phyloP scores from a whole-genome alignment of 2,888 invertebrate species.

The Therioaphis trifolii region DNA sequence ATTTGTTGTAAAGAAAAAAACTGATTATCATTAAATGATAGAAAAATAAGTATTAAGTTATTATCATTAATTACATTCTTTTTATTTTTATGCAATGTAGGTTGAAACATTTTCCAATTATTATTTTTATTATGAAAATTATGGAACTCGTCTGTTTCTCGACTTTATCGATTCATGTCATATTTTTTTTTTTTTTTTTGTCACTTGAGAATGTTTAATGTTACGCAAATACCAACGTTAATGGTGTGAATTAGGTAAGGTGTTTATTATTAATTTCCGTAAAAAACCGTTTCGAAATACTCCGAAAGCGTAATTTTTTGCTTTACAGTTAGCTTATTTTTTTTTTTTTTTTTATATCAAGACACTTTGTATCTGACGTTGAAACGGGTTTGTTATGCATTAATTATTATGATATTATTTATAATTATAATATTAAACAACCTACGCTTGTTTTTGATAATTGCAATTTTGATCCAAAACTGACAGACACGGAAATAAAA shows the following conservation, averaged over 20 bases:
- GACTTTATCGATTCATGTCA: no score
- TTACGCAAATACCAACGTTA: not conserved
- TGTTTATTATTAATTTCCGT: not conserved
- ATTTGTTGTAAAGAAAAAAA: not conserved
- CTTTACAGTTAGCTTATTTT: not conserved
- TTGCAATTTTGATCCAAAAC: conserved; percentile 28
- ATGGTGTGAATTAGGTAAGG: not conserved
- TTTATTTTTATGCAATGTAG: no score
- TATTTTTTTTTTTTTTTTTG: no score
- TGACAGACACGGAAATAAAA: not conserved
- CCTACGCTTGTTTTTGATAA: not conserved
- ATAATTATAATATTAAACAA: not conserved
- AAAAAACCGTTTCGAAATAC: not conserved
- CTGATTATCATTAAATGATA: not conserved
- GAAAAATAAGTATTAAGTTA: no score
- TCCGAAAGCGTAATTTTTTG: not conserved
- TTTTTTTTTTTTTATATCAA: not conserved
- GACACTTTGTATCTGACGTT: not conserved
- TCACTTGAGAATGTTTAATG: no score
- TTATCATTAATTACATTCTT: no score
- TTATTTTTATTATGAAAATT: no score
- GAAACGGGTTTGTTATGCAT: conserved; percentile 16
- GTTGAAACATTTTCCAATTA: no score
- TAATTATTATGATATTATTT: not conserved
- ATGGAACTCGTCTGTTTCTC: no score